Percentiles rank a stretch among this genome's conserved stretches.
Evolutionary conservation across 2,113 vertebrate genomes (phyloP).

Genomic region (Pelusios castaneus): DNA sequence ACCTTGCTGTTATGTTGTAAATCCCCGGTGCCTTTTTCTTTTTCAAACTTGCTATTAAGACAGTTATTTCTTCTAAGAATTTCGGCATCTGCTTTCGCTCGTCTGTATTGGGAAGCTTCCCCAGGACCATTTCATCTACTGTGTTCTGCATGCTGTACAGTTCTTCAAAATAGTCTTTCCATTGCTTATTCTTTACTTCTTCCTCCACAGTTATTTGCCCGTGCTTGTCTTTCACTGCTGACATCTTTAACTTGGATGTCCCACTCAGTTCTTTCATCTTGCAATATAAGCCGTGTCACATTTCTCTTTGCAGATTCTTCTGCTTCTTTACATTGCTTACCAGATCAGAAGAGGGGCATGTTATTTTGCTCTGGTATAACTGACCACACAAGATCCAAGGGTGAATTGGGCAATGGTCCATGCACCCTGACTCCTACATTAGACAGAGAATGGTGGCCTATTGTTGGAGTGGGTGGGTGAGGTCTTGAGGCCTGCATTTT

Average conservation of each 20-base stretch:
- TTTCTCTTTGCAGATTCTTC: neutral
- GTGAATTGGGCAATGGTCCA: neutral
- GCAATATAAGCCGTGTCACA: neutral
- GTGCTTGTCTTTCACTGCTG: neutral
- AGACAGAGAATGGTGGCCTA: too few relatives aligned
- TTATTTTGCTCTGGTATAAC: neutral
- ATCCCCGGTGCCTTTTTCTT: neutral
- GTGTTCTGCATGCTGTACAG: neutral
- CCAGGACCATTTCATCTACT: neutral
- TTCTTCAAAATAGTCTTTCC: neutral
- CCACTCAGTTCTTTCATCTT: neutral
- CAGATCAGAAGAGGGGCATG: neutral
- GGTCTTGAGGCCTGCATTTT: too few relatives aligned
- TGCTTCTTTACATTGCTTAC: neutral
- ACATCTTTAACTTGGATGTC: neutral
- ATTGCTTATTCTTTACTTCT: neutral
- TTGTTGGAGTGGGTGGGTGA: too few relatives aligned
- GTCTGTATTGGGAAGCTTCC: neutral
- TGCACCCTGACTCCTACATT: neutral
- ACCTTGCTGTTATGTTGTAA: neutral
- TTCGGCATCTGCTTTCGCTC: neutral
- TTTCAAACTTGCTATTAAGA: neutral
- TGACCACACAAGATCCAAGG: rapidly evolving
- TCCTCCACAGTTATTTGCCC: neutral
- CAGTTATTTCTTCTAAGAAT: neutral